A percentile compares a stretch with the other conserved stretches of the same genome.
Conservation (phyloP, 2,113 vertebrate genomes). For the Scartelaos histophorus region DNA sequence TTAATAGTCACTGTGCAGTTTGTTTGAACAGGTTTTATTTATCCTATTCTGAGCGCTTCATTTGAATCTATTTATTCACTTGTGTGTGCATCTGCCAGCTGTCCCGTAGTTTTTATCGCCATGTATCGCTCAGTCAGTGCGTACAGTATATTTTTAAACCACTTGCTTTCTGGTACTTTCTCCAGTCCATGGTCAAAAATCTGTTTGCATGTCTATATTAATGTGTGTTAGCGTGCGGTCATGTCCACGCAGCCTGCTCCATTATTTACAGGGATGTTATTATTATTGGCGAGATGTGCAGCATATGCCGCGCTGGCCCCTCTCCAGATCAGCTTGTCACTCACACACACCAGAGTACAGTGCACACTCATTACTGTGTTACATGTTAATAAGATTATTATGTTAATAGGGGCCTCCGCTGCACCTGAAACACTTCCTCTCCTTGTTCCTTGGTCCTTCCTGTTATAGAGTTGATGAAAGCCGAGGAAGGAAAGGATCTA, state of each 20-base stretch:
- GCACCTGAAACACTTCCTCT: conserved; percentile 42
- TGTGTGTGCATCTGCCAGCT: conserved; percentile 21
- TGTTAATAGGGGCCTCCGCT: conserved; percentile 42
- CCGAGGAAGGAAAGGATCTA: conserved; percentile 27
- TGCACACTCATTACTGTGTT: conserved; percentile 23
- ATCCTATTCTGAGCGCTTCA: conserved; percentile 3
- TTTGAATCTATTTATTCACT: conserved; percentile 19
- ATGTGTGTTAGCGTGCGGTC: conserved; percentile 20
- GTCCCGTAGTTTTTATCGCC: conserved; percentile 1
- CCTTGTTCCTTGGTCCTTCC: conserved; percentile 24
- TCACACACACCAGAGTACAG: conserved; percentile 13
- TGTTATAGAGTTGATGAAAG: conserved; percentile 45
- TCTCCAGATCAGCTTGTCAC: conserved; percentile 57
- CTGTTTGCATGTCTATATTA: conserved; percentile 36
- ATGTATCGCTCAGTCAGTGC: conserved; percentile 6
- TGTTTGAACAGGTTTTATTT: conserved; percentile 7
- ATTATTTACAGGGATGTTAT: conserved; percentile 67
- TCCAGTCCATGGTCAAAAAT: conserved; percentile 19
- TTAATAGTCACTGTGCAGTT: conserved; percentile 5
- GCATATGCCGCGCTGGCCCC: conserved; percentile 77
- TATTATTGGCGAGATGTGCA: conserved; percentile 70
- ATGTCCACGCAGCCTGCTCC: conserved; percentile 44
- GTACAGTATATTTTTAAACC: conserved; percentile 12
- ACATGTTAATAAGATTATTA: conserved; percentile 52
- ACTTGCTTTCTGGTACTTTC: conserved; percentile 12